A percentile compares a stretch with the other conserved stretches of the same genome.
These are phyloP conservation scores for Gibbula magus DNA, from an alignment of 2,888 invertebrate genomes.

Conservation along the genomic window DNA sequence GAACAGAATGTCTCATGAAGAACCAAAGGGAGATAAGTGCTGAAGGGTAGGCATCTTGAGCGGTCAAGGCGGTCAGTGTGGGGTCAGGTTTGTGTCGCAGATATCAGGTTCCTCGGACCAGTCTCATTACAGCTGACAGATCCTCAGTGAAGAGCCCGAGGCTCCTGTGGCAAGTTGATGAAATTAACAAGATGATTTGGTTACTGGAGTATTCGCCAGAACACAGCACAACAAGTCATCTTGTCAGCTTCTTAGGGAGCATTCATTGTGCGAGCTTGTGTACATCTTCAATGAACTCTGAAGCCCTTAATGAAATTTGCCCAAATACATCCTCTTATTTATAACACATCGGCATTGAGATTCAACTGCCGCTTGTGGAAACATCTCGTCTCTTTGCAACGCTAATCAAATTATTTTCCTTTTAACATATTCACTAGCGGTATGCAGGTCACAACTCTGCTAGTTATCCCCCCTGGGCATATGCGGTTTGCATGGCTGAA, in stretches of 20 bases:
- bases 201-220: neutral
- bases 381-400: neutral
- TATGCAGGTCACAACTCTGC: no score
- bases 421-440: no score
- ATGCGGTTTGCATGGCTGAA: no score
- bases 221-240: neutral
- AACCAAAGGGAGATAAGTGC: conserved; percentile 1
- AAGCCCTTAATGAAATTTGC: neutral
- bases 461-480: no score
- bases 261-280: neutral
- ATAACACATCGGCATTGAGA: neutral
- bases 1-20: neutral
- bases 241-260: neutral
- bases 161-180: conserved; percentile 2
- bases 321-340: neutral
- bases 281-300: neutral
- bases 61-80: conserved; percentile 10
- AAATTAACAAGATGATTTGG: conserved; percentile 20
- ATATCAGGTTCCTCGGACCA: neutral
- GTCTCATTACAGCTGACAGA: neutral
- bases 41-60: neutral
- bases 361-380: neutral
- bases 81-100: neutral
- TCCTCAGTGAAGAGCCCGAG: neutral
- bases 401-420: neutral